Conservation (phyloP, 2,113 vertebrate genomes). For the Lagopus muta region DNA sequence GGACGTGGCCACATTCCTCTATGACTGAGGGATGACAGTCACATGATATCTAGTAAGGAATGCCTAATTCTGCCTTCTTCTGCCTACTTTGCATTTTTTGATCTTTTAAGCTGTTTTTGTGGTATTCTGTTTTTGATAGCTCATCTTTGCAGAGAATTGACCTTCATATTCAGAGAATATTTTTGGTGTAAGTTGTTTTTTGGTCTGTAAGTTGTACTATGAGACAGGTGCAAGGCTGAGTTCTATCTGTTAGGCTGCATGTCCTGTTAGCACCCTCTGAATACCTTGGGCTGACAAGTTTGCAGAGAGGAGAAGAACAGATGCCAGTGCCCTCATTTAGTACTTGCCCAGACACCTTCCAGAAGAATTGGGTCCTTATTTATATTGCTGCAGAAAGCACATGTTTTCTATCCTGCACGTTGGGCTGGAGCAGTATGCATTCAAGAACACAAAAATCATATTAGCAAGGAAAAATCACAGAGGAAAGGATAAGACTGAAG, state of each 20-base stretch:
- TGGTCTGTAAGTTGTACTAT: not conserved
- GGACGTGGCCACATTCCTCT: not conserved
- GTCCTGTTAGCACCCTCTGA: not conserved
- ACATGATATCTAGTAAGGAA: not conserved
- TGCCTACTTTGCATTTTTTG: not conserved
- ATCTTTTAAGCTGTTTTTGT: not conserved
- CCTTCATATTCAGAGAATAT: not conserved
- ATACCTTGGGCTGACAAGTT: not conserved
- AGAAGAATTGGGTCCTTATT: not conserved
- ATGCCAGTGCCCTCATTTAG: not conserved
- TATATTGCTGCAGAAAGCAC: not conserved
- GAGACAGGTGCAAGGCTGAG: not conserved
- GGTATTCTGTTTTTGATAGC: not conserved
- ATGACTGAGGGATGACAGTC: not conserved
- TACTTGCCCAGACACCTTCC: not conserved
- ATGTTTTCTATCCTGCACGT: not conserved
- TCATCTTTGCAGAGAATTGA: not conserved
- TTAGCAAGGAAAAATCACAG: not conserved
- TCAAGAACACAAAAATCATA: not conserved
- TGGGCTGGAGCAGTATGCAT: fast-evolving
- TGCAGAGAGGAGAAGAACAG: not conserved
- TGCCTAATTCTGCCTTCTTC: not conserved
- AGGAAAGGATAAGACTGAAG: not conserved
- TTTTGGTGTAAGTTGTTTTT: not conserved
- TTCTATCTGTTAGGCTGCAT: not conserved